Evolutionary conservation across 2,888 invertebrate species (phyloP), one percentile per base, ranked within the genome.

Genomic region (Drosophila diplacantha): DNA sequence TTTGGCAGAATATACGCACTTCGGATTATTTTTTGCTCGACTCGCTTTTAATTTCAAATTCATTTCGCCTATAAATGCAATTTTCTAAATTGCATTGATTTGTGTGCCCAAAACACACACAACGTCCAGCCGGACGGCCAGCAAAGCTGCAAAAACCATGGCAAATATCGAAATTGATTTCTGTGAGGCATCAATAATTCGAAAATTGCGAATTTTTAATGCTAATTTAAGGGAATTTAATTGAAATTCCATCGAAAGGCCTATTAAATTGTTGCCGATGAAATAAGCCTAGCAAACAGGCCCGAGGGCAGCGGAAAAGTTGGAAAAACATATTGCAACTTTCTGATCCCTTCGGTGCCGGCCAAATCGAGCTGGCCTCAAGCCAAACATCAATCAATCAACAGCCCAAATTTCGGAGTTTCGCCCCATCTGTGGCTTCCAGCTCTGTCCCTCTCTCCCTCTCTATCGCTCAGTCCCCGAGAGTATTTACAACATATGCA

Each of bases 401-500:
- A 76, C 67, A 69, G 67, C 60, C 59, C 35, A 37, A 38, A 26
- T 46, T 32, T 52, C 35, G 4, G 31, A 43, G 59, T 18, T 59
- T 31, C 5, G 35, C 7, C 54, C 59, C 71, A 79, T 65, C 61
- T 76, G 74, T 44, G 74, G 73, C 71, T 51, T 44, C 14, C 29
- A 44, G 44, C 12, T 35, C 8, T 34, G 47, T 38, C 43, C 53
- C 58, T n/a, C 57, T 1, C 18, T 38, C 11, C 3, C 37, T 12
- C 37, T 11, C n/a, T 35, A 2, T n/a, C 7, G n/a, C 3, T 35
- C 8, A 37, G 47, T 38, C 43, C 53, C 58, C 51, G 37, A 75
- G 78, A 80, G 81, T 81, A 81, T 81, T 78, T 73, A 81, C 70
- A 78, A 39, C 81, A 79, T 80, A 80, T 80, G 80, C 80, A 81